phyloP scores from a whole-genome alignment of 1,140 invertebrate species.

The Rhopalosiphum maidis region DNA sequence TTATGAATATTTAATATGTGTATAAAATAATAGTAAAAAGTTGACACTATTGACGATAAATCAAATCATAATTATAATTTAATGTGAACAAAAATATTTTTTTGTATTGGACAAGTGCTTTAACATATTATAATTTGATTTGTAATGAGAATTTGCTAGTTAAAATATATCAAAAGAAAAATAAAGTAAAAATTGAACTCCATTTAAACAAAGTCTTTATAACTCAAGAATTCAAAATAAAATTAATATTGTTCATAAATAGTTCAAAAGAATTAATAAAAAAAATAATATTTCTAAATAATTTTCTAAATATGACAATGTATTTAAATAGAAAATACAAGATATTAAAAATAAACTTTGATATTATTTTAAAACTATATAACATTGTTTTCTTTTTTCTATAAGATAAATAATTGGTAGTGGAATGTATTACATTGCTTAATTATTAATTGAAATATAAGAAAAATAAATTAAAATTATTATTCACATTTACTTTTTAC shows the following conservation, averaged over 20 bases:
- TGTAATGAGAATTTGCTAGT: background rate
- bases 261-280: background rate
- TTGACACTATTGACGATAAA: background rate
- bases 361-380: slow-evolving; percentile 44
- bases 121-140: background rate
- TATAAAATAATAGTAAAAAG: slow-evolving; percentile 8
- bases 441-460: slow-evolving; percentile 13
- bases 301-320: background rate
- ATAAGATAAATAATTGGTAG: slow-evolving; percentile 33
- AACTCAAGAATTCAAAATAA: background rate
- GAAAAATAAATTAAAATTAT: slow-evolving; percentile 59
- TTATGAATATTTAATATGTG: slow-evolving; percentile 4
- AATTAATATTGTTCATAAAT: background rate
- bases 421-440: slow-evolving; percentile 45
- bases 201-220: background rate
- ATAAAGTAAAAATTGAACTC: background rate
- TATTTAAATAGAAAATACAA: background rate
- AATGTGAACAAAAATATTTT: background rate
- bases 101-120: background rate
- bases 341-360: slow-evolving; percentile 32
- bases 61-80: background rate
- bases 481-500: slow-evolving; percentile 95
- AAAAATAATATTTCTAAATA: background rate
- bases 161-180: background rate
- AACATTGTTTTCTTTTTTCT: slow-evolving; percentile 18